Conservation (phyloP, 2,888 invertebrate genomes). For the Folsomia manolachei region DNA sequence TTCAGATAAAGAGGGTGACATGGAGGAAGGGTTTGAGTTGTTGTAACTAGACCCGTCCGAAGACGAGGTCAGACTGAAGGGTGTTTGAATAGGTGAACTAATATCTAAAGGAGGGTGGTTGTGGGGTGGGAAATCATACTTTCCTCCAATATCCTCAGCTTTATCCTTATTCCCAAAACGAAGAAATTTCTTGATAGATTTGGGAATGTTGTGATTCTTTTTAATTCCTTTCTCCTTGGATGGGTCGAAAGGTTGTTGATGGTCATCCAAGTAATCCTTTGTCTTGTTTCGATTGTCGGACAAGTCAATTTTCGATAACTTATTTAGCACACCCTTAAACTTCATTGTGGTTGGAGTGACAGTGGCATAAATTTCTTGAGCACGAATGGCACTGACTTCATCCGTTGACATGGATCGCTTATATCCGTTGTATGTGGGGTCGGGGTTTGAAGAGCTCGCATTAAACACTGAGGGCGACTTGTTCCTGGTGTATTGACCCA, state of each 20-base stretch:
- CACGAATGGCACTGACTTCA: conserved; percentile 49
- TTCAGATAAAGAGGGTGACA: background rate
- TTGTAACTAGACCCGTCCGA: background rate
- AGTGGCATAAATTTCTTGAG: conserved; percentile 50
- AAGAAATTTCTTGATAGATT: conserved; percentile 47
- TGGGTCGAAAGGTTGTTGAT: conserved; percentile 4
- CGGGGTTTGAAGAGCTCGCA: conserved; percentile 15
- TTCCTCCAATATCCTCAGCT: conserved; percentile 17
- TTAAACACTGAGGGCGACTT: conserved; percentile 33
- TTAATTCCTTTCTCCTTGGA: conserved; percentile 42
- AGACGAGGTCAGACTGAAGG: background rate
- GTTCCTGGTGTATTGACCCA: conserved; percentile 28
- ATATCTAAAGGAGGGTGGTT: background rate
- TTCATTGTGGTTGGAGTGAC: conserved; percentile 48
- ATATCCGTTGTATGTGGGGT: conserved; percentile 26
- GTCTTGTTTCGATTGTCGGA: conserved; percentile 31
- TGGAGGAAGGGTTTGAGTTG: background rate
- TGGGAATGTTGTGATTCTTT: conserved; percentile 48
- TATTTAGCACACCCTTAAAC: conserved; percentile 48
- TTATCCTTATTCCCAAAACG: conserved; percentile 42
- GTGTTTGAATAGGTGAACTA: background rate
- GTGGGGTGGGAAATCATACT: conserved; percentile 30
- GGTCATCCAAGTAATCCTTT: background rate
- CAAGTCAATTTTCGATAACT: conserved; percentile 46
- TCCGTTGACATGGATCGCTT: conserved; percentile 48